Conservation (phyloP, 2,113 vertebrate genomes). For the Eurypyga helias region DNA sequence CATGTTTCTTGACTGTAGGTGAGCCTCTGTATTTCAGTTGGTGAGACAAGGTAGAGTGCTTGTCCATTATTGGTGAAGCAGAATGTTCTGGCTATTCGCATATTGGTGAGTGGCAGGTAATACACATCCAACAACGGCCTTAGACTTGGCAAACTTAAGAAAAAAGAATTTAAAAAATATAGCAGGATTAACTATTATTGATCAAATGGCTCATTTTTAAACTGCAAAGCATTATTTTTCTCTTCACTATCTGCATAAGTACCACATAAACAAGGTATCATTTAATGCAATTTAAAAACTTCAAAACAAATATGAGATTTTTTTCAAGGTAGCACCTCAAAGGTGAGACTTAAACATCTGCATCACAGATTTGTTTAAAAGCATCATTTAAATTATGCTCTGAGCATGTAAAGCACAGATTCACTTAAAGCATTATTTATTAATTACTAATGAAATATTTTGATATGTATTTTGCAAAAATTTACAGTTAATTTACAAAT, state of each 20-base stretch:
- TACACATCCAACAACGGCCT: slow-evolving; percentile 97
- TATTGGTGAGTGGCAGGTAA: slow-evolving; percentile 97
- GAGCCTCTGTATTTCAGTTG: slow-evolving; percentile 97
- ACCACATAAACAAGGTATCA: background rate
- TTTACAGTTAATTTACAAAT: background rate
- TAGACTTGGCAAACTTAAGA: slow-evolving; percentile 92
- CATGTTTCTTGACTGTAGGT: slow-evolving; percentile 98
- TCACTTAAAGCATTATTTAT: background rate
- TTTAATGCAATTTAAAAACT: background rate
- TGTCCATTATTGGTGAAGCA: slow-evolving; percentile 98
- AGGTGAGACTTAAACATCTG: background rate
- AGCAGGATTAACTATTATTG: background rate
- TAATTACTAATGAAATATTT: background rate
- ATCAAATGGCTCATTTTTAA: background rate
- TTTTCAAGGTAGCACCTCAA: background rate
- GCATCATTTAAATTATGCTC: background rate
- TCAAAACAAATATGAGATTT: background rate
- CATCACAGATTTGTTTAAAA: background rate
- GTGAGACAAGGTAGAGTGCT: slow-evolving; percentile 95
- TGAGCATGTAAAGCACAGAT: background rate
- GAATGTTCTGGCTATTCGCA: slow-evolving; percentile 99
- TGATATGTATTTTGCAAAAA: background rate
- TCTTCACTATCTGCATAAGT: background rate
- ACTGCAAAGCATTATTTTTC: background rate
- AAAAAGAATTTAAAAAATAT: slow-evolving; percentile 1